Conservation (phyloP, 2,113 vertebrate species). For the Eublepharis macularius region DNA sequence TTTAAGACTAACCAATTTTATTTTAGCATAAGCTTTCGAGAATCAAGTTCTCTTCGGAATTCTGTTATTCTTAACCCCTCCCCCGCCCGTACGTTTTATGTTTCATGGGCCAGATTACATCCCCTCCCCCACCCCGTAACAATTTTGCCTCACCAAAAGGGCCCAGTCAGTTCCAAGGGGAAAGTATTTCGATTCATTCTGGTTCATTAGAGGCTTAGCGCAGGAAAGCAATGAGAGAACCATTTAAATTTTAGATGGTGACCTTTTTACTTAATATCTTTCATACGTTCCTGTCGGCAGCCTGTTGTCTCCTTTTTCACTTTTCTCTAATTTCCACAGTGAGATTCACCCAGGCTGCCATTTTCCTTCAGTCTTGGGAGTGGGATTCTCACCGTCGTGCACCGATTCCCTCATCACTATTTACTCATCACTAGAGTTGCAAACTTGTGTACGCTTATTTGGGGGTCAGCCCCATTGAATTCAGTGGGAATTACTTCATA, state of each 20-base stretch:
- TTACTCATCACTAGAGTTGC: no score
- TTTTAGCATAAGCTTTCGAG: no score
- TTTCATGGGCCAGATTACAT: no score
- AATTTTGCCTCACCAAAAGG: neutral
- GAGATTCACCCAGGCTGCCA: constrained; percentile 48
- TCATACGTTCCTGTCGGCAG: constrained; percentile 56
- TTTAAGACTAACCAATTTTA: no score
- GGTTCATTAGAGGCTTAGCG: constrained; percentile 26
- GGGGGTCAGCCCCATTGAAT: no score
- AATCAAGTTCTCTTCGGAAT: no score
- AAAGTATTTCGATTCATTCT: neutral
- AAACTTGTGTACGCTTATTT: no score
- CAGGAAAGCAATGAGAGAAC: constrained; percentile 28
- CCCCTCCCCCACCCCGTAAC: neutral
- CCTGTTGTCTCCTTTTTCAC: constrained; percentile 34
- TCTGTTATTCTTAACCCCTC: no score
- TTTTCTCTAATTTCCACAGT: constrained; percentile 61
- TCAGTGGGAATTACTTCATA: no score
- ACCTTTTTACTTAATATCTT: constrained; percentile 65
- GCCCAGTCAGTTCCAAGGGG: neutral
- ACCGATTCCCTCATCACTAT: no score
- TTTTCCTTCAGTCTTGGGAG: no score
- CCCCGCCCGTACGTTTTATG: rapidly evolving
- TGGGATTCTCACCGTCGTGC: no score
- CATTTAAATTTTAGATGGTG: constrained; percentile 68